These are phyloP conservation scores for Amphiprion clarkii DNA, from an alignment of 2,797 vertebrate species.

Conservation along the genomic window DNA sequence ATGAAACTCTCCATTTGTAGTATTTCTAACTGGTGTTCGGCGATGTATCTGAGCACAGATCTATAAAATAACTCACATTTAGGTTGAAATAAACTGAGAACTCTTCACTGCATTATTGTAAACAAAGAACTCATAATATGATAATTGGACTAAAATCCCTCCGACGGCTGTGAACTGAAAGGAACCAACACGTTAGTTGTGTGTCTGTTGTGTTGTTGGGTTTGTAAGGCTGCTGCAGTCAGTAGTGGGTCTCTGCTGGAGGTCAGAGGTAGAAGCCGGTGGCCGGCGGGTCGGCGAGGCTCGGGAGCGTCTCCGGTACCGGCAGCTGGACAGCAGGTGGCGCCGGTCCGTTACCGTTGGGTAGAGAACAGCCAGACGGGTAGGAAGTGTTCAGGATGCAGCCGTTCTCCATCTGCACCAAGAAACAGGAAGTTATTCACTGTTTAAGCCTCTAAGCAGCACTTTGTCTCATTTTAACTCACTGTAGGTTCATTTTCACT, in stretches of 20 bases:
- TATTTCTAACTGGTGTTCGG: neutral
- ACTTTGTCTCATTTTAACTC: too few relatives aligned
- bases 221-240: constrained; percentile 77
- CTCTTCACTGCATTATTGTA: constrained; percentile 78
- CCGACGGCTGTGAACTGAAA: neutral
- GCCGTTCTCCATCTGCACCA: constrained; percentile 78
- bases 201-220: constrained; percentile 45
- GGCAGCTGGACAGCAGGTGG: constrained; percentile 70
- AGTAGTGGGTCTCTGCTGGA: constrained; percentile 35
- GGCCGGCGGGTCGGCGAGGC: constrained; percentile 70
- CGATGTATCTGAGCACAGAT: constrained; percentile 51
- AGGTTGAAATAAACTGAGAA: constrained; percentile 39
- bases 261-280: constrained; percentile 83
- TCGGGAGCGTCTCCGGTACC: constrained; percentile 61
- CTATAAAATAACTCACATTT: constrained; percentile 32
- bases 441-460: too few relatives aligned
- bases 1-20: neutral
- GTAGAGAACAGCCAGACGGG: constrained; percentile 63
- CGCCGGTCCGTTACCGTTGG: constrained; percentile 63
- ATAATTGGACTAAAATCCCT: constrained; percentile 58
- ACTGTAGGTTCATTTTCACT: too few relatives aligned
- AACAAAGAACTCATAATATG: constrained; percentile 79
- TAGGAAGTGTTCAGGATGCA: constrained; percentile 69
- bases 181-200: constrained; percentile 22
- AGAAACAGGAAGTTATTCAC: neutral